Evolutionary conservation across 2,797 vertebrate species (phyloP).

Genomic region (Bradypus variegatus): DNA sequence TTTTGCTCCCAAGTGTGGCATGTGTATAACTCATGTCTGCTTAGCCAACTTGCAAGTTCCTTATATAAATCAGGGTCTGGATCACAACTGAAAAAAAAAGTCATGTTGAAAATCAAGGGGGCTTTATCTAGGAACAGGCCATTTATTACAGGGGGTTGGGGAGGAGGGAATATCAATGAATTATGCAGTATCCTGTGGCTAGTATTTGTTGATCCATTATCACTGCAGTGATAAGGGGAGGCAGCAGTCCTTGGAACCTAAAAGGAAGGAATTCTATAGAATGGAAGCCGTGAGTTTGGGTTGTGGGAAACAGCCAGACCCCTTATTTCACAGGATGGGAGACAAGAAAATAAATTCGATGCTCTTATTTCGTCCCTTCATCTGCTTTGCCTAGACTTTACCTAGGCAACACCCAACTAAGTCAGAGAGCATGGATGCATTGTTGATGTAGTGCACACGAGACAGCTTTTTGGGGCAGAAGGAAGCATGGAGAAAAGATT

Average conservation of each 20-base stretch:
- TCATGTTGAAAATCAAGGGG: not conserved
- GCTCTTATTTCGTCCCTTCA: not conserved
- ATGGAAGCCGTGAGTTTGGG: not conserved
- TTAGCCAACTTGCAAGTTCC: not conserved
- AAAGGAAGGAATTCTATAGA: not conserved
- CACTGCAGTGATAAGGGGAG: not conserved
- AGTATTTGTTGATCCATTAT: not conserved
- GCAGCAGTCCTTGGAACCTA: not conserved
- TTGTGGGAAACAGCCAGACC: not conserved
- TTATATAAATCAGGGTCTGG: not conserved
- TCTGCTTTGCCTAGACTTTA: not conserved
- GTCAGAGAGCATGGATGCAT: not conserved
- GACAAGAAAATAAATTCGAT: not conserved
- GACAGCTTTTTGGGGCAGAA: not conserved
- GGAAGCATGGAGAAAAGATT: not conserved
- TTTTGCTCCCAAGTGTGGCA: not conserved
- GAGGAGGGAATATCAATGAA: not conserved
- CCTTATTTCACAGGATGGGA: not conserved
- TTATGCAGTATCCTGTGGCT: not conserved
- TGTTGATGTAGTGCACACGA: not conserved
- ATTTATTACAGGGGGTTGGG: not conserved
- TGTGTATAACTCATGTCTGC: not conserved
- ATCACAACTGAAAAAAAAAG: not conserved
- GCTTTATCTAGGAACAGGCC: not conserved
- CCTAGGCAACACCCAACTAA: not conserved